Evolutionary conservation across 2,888 invertebrate species (phyloP).

Genomic region (Cheilosia urbana): DNA sequence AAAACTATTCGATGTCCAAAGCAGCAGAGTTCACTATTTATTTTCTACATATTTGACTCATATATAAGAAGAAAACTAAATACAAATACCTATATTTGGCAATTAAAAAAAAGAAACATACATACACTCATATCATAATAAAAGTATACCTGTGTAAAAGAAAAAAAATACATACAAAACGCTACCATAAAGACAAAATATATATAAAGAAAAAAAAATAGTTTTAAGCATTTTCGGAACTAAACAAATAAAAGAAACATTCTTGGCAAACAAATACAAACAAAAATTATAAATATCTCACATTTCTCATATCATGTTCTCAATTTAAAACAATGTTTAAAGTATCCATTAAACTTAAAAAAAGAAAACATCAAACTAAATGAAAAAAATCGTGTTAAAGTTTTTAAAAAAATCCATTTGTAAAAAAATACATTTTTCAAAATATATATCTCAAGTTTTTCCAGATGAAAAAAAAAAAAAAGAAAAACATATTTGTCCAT

Average conservation of each 20-base stretch:
- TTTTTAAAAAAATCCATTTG: slow-evolving; percentile 60
- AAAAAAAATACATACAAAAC: slow-evolving; percentile 34
- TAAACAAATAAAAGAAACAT: slow-evolving; percentile 32
- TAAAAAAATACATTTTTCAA: slow-evolving; percentile 68
- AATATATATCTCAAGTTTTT: slow-evolving; percentile 67
- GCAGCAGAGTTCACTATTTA: slow-evolving; percentile 26
- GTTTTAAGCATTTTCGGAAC: slow-evolving; percentile 61
- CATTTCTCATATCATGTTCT: slow-evolving; percentile 74
- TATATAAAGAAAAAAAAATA: slow-evolving; percentile 47
- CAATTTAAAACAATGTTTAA: slow-evolving; percentile 58
- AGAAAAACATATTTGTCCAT: slow-evolving; percentile 69
- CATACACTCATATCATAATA: slow-evolving; percentile 70
- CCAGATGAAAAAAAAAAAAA: slow-evolving; percentile 26
- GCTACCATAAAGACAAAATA: slow-evolving; percentile 41
- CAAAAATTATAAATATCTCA: slow-evolving; percentile 65
- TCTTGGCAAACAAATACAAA: slow-evolving; percentile 55
- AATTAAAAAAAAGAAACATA: slow-evolving; percentile 44
- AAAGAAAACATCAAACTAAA: slow-evolving; percentile 55
- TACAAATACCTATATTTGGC: slow-evolving; percentile 62
- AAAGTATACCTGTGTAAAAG: slow-evolving; percentile 73
- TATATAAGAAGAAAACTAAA: slow-evolving; percentile 35
- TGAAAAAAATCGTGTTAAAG: slow-evolving; percentile 59
- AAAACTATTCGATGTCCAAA: slow-evolving; percentile 60
- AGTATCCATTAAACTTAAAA: slow-evolving; percentile 64
- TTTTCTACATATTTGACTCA: slow-evolving; percentile 42